Evolutionary conservation across 2,113 vertebrate species (phyloP).

Genomic region (Ciconia boyciana): DNA sequence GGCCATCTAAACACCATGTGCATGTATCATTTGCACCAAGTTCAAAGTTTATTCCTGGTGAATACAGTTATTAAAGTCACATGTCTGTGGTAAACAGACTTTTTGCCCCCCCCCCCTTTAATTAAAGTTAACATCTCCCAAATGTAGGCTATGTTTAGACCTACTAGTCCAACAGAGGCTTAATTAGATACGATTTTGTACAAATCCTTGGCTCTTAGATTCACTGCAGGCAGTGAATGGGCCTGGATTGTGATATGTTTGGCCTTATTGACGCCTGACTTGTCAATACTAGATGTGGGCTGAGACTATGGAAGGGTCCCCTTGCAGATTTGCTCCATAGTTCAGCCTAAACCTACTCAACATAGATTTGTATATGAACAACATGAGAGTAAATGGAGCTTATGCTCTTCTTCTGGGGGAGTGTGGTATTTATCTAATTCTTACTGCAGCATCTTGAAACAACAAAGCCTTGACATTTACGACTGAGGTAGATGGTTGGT

Average conservation of each 20-base stretch:
- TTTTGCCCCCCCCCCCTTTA: rapidly evolving
- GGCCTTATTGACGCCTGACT: neutral
- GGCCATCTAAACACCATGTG: neutral
- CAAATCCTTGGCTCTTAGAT: neutral
- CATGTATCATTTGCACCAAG: neutral
- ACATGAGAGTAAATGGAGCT: rapidly evolving
- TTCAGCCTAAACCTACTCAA: neutral
- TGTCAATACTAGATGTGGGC: neutral
- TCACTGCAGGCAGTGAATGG: neutral
- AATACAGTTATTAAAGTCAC: neutral
- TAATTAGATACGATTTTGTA: neutral
- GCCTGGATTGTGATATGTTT: neutral
- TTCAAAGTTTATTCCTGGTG: neutral
- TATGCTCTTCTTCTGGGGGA: neutral
- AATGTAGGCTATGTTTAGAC: neutral
- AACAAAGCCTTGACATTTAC: neutral
- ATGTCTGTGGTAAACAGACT: neutral
- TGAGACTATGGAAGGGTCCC: neutral
- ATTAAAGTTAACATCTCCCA: neutral
- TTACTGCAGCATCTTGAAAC: neutral
- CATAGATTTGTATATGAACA: neutral
- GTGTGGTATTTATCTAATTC: neutral
- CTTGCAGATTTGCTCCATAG: neutral
- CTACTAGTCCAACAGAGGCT: neutral
- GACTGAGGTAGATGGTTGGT: neutral